Percentiles rank a stretch among this genome's conserved stretches.
Conservation (phyloP, 2,113 vertebrate genomes). For the Girardinichthys multiradiatus region DNA sequence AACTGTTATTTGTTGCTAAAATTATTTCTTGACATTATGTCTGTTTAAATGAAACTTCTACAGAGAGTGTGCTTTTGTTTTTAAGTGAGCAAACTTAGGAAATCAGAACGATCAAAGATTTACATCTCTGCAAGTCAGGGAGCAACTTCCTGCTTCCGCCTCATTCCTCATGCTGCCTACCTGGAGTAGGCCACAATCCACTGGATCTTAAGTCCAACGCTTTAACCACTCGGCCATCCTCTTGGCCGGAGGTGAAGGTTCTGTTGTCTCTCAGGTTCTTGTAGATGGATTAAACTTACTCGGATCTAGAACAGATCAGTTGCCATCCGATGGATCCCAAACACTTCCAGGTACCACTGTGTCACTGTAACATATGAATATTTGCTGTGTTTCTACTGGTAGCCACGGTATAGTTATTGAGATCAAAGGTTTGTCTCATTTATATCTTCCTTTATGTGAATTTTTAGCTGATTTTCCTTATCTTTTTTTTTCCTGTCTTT, state of each 20-base stretch:
- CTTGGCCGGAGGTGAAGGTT: background rate
- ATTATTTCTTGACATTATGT: too few species aligned
- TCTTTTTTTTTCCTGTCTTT: background rate
- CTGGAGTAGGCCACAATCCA: slow-evolving; percentile 26
- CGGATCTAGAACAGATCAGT: too few species aligned
- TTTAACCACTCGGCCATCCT: slow-evolving; percentile 37
- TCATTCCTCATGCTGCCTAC: background rate
- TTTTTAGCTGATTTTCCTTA: background rate
- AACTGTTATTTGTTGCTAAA: too few species aligned
- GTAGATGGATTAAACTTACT: too few species aligned
- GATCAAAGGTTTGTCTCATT: slow-evolving; percentile 15
- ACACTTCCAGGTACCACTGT: background rate
- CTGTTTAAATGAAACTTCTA: too few species aligned
- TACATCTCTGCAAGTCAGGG: background rate
- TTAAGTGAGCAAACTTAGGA: too few species aligned
- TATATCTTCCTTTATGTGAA: background rate
- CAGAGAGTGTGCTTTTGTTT: too few species aligned
- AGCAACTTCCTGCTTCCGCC: too few species aligned
- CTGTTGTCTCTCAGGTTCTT: too few species aligned
- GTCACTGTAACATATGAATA: background rate
- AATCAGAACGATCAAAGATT: too few species aligned
- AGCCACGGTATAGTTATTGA: slow-evolving; percentile 31
- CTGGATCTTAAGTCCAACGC: slow-evolving; percentile 24
- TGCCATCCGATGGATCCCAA: background rate
- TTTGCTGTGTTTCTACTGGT: slow-evolving; percentile 8